Percentiles rank a stretch among this genome's conserved stretches.
phyloP scores from a whole-genome alignment of 2,797 vertebrate genomes.

The Thalassophryne amazonica region DNA sequence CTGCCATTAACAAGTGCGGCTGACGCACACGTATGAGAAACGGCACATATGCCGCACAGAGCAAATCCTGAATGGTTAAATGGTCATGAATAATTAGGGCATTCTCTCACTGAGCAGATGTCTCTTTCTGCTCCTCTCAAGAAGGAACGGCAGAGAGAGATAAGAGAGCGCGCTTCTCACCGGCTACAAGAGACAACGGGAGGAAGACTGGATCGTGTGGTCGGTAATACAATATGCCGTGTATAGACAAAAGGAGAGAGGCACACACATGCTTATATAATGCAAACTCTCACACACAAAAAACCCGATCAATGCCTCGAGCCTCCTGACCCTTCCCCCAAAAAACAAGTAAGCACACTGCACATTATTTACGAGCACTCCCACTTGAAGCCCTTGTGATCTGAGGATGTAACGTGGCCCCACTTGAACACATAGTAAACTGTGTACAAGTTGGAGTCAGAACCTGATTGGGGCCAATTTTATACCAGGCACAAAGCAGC shows the following conservation, averaged over 20 bases:
- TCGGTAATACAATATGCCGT: conserved; percentile 54
- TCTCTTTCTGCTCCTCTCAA: conserved; percentile 76
- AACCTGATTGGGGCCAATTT: no score
- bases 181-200: conserved; percentile 24
- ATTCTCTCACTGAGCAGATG: conserved; percentile 80
- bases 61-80: conserved; percentile 80
- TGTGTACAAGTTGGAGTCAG: no score
- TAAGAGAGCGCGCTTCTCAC: conserved; percentile 51
- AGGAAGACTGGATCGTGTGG: conserved; percentile 33
- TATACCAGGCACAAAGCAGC: no score
- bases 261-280: conserved; percentile 35
- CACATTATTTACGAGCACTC: conserved; percentile 60
- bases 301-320: conserved; percentile 43
- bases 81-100: conserved; percentile 85
- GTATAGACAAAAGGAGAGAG: conserved; percentile 44
- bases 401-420: conserved; percentile 32
- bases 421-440: no score
- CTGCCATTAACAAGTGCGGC: conserved; percentile 65
- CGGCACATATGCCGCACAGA: conserved; percentile 73
- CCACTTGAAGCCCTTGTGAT: conserved; percentile 50
- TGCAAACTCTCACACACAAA: conserved; percentile 36
- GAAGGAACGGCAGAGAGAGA: conserved; percentile 63
- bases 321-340: conserved; percentile 41
- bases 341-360: conserved; percentile 37
- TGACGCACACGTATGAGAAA: conserved; percentile 69